These are phyloP conservation scores for Stratiomys singularior DNA, from an alignment of 2,888 invertebrate species.

Conservation along the genomic window DNA sequence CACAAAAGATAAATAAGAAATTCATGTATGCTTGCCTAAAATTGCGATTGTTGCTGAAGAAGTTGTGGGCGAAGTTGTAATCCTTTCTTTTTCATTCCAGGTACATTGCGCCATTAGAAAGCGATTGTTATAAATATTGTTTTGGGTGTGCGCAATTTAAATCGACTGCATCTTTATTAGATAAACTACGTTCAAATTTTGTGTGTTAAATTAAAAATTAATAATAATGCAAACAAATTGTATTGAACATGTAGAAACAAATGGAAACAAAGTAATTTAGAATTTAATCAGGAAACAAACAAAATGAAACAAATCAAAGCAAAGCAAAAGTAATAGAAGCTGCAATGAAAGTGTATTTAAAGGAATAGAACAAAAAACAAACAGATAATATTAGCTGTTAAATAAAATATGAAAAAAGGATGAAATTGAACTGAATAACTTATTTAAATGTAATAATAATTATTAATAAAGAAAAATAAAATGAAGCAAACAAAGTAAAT, in stretches of 20 bases:
- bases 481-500: slow-evolving; percentile 27
- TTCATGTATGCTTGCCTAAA: too few relatives aligned
- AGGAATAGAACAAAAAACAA: slow-evolving; percentile 31
- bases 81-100: slow-evolving; percentile 44
- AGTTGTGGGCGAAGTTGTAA: too few relatives aligned
- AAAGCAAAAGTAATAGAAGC: slow-evolving; percentile 9
- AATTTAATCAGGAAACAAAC: slow-evolving; percentile 11
- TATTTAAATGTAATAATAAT: slow-evolving; percentile 44
- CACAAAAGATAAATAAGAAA: too few relatives aligned
- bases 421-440: slow-evolving; percentile 41
- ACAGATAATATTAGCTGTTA: slow-evolving; percentile 39
- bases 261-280: slow-evolving; percentile 33
- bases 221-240: slow-evolving; percentile 15
- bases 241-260: slow-evolving; percentile 14
- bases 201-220: slow-evolving; percentile 46
- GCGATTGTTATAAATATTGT: slow-evolving; percentile 47
- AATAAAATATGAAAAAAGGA: slow-evolving; percentile 41
- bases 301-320: neutral
- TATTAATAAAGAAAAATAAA: too few relatives aligned
- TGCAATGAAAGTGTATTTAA: slow-evolving; percentile 31
- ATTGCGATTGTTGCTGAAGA: too few relatives aligned
- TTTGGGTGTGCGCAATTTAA: slow-evolving; percentile 50
- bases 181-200: slow-evolving; percentile 47
- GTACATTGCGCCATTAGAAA: slow-evolving; percentile 52
- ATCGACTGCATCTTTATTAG: slow-evolving; percentile 50